A percentile compares a stretch with the other conserved stretches of the same genome.
Conservation (phyloP, 1,140 invertebrate genomes). For the Planococcus citri region DNA sequence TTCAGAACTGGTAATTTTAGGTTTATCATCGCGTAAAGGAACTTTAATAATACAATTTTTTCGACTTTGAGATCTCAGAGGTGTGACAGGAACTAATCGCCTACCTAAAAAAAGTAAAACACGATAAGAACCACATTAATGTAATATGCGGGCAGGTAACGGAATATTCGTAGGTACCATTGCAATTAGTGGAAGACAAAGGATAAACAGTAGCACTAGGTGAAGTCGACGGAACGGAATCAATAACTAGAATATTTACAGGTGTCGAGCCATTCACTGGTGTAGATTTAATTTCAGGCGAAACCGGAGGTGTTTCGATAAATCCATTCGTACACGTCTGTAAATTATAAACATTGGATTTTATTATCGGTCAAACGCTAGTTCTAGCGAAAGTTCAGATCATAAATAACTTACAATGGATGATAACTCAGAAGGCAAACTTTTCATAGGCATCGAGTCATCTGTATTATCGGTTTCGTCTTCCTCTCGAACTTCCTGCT, state of each 20-base stretch:
- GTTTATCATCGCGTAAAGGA: not conserved
- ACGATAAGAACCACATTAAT: not conserved
- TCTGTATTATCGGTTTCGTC: not conserved
- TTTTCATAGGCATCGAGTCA: not conserved
- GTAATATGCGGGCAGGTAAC: not conserved
- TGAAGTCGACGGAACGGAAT: not conserved
- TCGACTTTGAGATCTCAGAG: not conserved
- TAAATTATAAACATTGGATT: not conserved
- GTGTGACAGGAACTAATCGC: conserved; percentile 6
- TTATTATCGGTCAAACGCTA: not conserved
- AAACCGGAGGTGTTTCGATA: conserved; percentile 6
- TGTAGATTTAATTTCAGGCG: not conserved
- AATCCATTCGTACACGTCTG: not conserved
- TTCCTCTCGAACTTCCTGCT: not conserved
- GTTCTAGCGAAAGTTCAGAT: not conserved
- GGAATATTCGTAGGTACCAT: not conserved
- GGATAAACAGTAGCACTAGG: not conserved
- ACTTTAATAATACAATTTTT: conserved; percentile 12
- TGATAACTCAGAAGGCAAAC: not conserved
- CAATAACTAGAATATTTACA: not conserved
- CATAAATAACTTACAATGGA: not conserved
- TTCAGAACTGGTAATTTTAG: not conserved
- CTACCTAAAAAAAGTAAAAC: not conserved
- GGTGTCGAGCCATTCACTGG: not conserved
- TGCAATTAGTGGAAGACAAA: not conserved